Evolutionary conservation across 2,888 invertebrate species (phyloP).

Genomic region (Chrysolina oricalcia): DNA sequence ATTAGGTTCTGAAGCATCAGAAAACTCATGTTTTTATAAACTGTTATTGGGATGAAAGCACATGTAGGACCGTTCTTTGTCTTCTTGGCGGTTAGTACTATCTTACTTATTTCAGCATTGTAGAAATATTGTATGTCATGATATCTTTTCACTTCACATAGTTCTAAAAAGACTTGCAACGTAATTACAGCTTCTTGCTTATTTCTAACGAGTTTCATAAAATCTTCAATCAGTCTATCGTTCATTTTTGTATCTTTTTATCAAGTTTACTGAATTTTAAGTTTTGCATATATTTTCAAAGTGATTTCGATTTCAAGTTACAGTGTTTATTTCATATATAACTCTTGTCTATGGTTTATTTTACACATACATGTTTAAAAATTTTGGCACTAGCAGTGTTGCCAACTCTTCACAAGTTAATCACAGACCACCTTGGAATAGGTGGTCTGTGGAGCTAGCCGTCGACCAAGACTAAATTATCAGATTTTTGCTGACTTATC

Average conservation of each 20-base stretch:
- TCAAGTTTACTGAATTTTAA: background rate
- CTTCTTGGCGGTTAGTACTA: constrained; percentile 71
- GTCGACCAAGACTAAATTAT: no score
- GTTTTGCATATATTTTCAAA: no score
- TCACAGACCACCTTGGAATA: no score
- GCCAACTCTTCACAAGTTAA: no score
- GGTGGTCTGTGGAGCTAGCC: no score
- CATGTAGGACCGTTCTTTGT: constrained; percentile 64
- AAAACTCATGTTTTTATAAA: constrained; percentile 68
- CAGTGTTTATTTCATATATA: no score
- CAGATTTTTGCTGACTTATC: no score
- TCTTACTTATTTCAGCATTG: constrained; percentile 66
- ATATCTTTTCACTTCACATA: constrained; percentile 73
- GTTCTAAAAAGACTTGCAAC: constrained; percentile 74
- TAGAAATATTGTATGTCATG: constrained; percentile 72
- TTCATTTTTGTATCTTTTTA: constrained; percentile 21
- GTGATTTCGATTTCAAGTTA: no score
- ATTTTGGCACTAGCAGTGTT: no score
- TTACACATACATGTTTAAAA: no score
- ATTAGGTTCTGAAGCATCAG: constrained; percentile 65
- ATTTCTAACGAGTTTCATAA: constrained; percentile 31
- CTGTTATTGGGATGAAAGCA: constrained; percentile 71
- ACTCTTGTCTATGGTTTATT: no score
- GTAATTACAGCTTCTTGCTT: constrained; percentile 69
- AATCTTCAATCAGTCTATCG: constrained; percentile 33